Evolutionary conservation across 1,140 invertebrate species (phyloP).

Genomic region (Drosophila murphyi): DNA sequence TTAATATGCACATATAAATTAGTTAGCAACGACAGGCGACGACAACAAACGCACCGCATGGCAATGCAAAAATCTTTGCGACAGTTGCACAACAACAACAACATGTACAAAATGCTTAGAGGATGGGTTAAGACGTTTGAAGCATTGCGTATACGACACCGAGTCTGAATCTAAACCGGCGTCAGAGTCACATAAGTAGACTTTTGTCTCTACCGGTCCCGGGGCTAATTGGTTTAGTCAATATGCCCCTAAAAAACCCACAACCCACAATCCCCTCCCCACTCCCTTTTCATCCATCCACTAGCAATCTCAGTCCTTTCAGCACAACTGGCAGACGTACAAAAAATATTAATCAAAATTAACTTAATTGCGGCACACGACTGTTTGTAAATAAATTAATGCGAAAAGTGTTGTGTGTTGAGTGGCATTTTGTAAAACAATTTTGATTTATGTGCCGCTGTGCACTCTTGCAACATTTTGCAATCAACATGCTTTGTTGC

Average conservation of each 20-base stretch:
- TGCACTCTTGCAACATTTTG: slow-evolving; percentile 15
- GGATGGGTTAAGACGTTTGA: slow-evolving; percentile 4
- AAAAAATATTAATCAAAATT: slow-evolving; percentile 37
- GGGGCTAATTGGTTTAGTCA: slow-evolving; percentile 35
- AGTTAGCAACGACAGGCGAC: slow-evolving; percentile 42
- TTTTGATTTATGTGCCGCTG: slow-evolving; percentile 19
- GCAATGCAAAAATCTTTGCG: slow-evolving; percentile 30
- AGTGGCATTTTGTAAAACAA: slow-evolving; percentile 17
- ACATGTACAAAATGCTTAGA: slow-evolving; percentile 3
- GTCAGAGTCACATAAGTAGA: not conserved
- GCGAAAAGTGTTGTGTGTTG: slow-evolving; percentile 24
- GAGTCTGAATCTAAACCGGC: too few relatives aligned
- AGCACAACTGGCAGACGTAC: not conserved
- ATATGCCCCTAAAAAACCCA: not conserved
- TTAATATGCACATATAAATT: slow-evolving; percentile 77
- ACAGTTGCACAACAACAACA: slow-evolving; percentile 10
- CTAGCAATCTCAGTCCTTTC: too few relatives aligned
- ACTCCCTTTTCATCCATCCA: too few relatives aligned
- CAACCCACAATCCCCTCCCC: too few relatives aligned
- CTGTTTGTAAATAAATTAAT: slow-evolving; percentile 15
- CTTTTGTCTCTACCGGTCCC: slow-evolving; percentile 14
- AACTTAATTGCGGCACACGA: not conserved
- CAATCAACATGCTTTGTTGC: slow-evolving; percentile 11
- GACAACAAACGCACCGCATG: slow-evolving; percentile 15
- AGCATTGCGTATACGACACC: slow-evolving; percentile 43